Evolutionary conservation across 2,888 invertebrate genomes (phyloP).

Genomic region (Drosophila neotestacea): DNA sequence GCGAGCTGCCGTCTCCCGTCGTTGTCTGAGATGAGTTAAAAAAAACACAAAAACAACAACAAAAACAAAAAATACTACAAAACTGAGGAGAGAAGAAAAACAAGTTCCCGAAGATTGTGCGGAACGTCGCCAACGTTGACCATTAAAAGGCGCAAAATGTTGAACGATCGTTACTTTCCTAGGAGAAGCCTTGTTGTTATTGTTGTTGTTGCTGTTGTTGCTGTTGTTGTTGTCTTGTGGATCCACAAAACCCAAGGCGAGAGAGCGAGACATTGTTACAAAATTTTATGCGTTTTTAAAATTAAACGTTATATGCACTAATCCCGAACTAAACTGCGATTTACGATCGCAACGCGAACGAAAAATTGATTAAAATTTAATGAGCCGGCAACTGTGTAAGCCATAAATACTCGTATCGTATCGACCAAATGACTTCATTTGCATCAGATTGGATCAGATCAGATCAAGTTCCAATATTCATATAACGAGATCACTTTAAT

Average conservation of each 20-base stretch:
- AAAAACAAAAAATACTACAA: conserved; percentile 5
- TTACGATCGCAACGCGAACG: conserved; percentile 63
- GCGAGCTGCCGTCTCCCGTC: conserved; percentile 49
- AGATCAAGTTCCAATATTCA: conserved; percentile 20
- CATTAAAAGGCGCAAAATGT: conserved; percentile 74
- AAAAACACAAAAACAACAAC: neutral
- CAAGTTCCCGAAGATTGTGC: conserved; percentile 15
- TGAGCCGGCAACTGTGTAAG: conserved; percentile 68
- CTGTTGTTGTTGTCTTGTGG: too few species aligned
- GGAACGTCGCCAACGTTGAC: conserved; percentile 29
- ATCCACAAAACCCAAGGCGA: neutral
- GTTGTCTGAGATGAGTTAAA: conserved; percentile 14
- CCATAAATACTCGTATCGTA: conserved; percentile 60
- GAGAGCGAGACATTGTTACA: conserved; percentile 73
- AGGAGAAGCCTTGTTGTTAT: conserved; percentile 28
- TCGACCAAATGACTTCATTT: conserved; percentile 74
- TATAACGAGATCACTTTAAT: too few species aligned
- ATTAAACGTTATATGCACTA: conserved; percentile 80
- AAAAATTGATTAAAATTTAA: conserved; percentile 80
- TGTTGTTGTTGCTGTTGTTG: conserved; percentile 12
- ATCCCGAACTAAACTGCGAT: conserved; percentile 79
- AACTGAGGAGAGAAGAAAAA: conserved; percentile 6
- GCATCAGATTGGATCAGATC: conserved; percentile 52
- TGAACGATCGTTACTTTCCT: conserved; percentile 40
- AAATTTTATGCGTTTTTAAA: conserved; percentile 80